Evolutionary conservation across 2,113 vertebrate species (phyloP).

Genomic region (Antechinus stuartii): DNA sequence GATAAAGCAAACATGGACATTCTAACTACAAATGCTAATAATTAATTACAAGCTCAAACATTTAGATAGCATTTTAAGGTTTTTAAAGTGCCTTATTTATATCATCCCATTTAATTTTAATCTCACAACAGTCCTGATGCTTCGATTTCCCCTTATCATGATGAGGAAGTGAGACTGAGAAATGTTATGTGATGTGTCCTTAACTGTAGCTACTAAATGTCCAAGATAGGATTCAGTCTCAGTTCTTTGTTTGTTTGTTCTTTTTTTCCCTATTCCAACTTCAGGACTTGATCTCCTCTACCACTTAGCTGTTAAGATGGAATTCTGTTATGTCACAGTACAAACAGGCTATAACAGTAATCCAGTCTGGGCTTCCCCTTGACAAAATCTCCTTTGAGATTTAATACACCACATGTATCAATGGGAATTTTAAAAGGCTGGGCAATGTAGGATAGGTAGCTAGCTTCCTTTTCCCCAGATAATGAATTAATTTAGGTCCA

Average conservation of each 20-base stretch:
- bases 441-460: not conserved
- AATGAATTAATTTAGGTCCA: not conserved
- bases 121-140: not conserved
- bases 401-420: not conserved
- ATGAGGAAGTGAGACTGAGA: not conserved
- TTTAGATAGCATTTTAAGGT: not conserved
- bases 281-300: not conserved
- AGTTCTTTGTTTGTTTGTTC: not conserved
- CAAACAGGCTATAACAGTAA: not conserved
- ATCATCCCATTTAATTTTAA: not conserved
- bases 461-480: not conserved
- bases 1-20: not conserved
- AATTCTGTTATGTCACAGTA: not conserved
- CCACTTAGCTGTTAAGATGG: not conserved
- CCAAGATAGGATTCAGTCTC: not conserved
- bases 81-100: not conserved
- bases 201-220: not conserved
- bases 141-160: not conserved
- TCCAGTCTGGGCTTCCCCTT: not conserved
- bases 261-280: not conserved
- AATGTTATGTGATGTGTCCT: not conserved
- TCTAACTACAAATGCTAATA: not conserved
- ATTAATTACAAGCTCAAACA: not conserved
- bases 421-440: not conserved
- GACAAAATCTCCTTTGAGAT: not conserved